These are phyloP conservation scores for Caenorhabditis japonica DNA, from an alignment of 2,888 invertebrate species.

Conservation along the genomic window DNA sequence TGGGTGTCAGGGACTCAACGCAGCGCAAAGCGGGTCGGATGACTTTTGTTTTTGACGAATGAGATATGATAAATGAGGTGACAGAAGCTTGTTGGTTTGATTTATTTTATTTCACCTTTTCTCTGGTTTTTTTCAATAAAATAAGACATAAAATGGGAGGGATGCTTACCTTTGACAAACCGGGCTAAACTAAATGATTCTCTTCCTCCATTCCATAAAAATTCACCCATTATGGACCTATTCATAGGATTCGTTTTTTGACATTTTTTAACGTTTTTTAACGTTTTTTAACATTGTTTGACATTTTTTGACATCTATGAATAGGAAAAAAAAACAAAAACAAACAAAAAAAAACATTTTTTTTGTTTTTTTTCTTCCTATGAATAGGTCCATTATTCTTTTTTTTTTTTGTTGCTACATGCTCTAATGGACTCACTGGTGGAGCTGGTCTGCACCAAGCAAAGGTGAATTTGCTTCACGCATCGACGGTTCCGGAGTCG, in stretches of 20 bases:
- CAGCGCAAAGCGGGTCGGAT: too few relatives aligned
- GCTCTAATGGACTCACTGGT: constrained; percentile 46
- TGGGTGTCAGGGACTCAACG: constrained; percentile 42
- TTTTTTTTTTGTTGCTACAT: constrained; percentile 4
- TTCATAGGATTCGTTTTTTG: too few relatives aligned
- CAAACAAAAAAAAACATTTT: background rate
- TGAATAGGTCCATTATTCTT: background rate
- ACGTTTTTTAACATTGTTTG: too few relatives aligned
- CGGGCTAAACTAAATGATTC: background rate
- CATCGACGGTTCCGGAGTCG: constrained; percentile 37
- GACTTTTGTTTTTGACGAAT: constrained; percentile 30
- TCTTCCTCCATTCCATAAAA: too few relatives aligned
- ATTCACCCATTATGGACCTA: constrained; percentile 17
- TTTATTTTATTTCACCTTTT: too few relatives aligned
- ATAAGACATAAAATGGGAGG: too few relatives aligned
- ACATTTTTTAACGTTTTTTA: too few relatives aligned
- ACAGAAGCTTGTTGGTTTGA: constrained; percentile 13
- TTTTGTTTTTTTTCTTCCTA: constrained; percentile 4
- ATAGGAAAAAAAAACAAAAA: too few relatives aligned
- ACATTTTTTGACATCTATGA: too few relatives aligned
- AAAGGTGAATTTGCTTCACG: constrained; percentile 42
- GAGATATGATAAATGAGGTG: constrained; percentile 20
- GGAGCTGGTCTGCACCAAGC: constrained; percentile 22
- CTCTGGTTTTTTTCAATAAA: too few relatives aligned
- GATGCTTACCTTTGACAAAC: too few relatives aligned